Conservation (phyloP, 2,888 invertebrate species). For the Erpobdella octoculata region DNA sequence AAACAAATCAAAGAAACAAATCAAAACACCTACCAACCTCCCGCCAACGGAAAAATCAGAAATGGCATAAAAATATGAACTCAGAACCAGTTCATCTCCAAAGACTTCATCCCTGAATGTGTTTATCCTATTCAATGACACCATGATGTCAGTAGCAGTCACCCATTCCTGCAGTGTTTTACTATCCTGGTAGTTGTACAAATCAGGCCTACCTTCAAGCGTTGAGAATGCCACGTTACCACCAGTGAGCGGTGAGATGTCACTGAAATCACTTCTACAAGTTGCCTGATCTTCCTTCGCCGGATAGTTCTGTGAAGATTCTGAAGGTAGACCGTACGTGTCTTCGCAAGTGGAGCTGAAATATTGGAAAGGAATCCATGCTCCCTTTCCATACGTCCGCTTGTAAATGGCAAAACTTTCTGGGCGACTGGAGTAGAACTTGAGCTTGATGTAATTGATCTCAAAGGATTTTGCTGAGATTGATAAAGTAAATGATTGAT, state of each 20-base stretch:
- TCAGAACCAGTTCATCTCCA: slow-evolving; percentile 79
- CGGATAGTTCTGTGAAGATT: slow-evolving; percentile 53
- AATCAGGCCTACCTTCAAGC: slow-evolving; percentile 84
- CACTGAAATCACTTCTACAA: slow-evolving; percentile 96
- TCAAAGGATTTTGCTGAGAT: slow-evolving; percentile 85
- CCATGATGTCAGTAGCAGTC: slow-evolving; percentile 84
- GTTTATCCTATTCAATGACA: slow-evolving; percentile 84
- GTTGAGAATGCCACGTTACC: slow-evolving; percentile 77
- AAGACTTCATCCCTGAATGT: slow-evolving; percentile 98
- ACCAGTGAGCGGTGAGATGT: slow-evolving; percentile 79
- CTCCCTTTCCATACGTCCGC: slow-evolving; percentile 50
- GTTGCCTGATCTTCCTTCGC: slow-evolving; percentile 78
- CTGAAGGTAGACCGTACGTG: slow-evolving; percentile 5
- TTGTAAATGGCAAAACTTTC: slow-evolving; percentile 95
- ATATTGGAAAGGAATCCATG: slow-evolving; percentile 59
- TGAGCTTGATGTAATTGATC: slow-evolving; percentile 85
- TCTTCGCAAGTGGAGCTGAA: slow-evolving; percentile 49
- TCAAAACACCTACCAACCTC: slow-evolving; percentile 57
- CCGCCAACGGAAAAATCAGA: slow-evolving; percentile 62
- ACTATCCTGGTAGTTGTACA: slow-evolving; percentile 81
- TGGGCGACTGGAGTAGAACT: slow-evolving; percentile 89
- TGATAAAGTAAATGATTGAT: neutral
- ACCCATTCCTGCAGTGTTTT: slow-evolving; percentile 89
- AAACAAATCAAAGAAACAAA: no score
- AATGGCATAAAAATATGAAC: slow-evolving; percentile 90